Base-by-base conservation (phyloP, 2,888 invertebrate genomes). In the Cephus pygmeus region DNA sequence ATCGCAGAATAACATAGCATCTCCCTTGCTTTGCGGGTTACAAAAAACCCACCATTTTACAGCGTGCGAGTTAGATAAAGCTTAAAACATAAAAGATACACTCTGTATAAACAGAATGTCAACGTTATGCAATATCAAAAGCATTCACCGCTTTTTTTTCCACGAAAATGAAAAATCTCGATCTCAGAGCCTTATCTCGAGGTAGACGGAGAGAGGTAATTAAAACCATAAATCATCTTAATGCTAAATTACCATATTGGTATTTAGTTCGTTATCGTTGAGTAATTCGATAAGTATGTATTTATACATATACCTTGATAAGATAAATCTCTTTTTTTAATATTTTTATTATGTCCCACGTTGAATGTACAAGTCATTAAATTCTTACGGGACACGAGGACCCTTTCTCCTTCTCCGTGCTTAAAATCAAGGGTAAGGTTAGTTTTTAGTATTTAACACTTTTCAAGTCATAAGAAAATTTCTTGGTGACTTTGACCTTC, bases 31-130 rank as follows among this genome's bases (percentile, higher is more conserved):
- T 23, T 56, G 56, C 35, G 23, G 56, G 9, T 56, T 56, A 56
- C 56, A 56, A 23, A 23, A 6, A 56, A 23, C 9, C 23, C 23
- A 56, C 2, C 9, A 79, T 79, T 84, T 83, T 84, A 82, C 82
- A 79, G 81, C 80, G 73, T 80, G 78, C 78, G 78, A 80, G 79
- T 80, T 77, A 81, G 83, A 84, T 82, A 82, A 82, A 81, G 80
- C 81, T 81, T 79, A 56, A 56, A 56, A 56, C 23, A 9, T 23
- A 23, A 23, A 56, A 56, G 56, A 9, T 23, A 56, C 2, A 23
- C 56, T 56, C 6, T 23, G 56, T 56, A 56, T 15, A 56, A 56
- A 6, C 56, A 2, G 9, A 6, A 23, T 23, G 56, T 56, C 23
- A 56, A 56, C 9, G 6, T 15, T 6, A 15, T 9, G 56, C 56